These are phyloP conservation scores for Lithophane leautieri DNA, from an alignment of 2,888 invertebrate genomes.

Conservation along the genomic window DNA sequence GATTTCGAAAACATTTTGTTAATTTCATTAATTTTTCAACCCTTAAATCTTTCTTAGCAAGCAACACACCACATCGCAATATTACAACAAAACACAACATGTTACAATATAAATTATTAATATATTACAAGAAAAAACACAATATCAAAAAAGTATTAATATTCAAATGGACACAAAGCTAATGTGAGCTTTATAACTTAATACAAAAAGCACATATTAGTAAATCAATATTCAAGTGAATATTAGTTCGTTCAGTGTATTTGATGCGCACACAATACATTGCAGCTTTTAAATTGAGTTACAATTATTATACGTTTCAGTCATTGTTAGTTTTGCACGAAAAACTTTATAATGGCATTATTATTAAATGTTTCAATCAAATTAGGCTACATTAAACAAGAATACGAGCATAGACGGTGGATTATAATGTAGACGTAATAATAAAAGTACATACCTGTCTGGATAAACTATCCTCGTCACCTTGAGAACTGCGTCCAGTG, in stretches of 20 bases:
- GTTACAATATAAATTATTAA: slow-evolving; percentile 27
- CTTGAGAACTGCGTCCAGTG: slow-evolving; percentile 87
- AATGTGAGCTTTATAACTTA: slow-evolving; percentile 42
- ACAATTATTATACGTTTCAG: slow-evolving; percentile 3
- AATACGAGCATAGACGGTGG: not conserved
- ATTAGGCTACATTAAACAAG: not conserved
- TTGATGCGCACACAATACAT: slow-evolving; percentile 12
- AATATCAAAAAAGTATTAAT: slow-evolving; percentile 9
- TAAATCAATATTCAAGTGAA: slow-evolving; percentile 26
- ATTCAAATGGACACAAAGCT: slow-evolving; percentile 26
- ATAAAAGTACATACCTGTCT: slow-evolving; percentile 82
- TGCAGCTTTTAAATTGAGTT: slow-evolving; percentile 12
- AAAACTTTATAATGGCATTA: not conserved
- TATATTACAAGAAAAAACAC: not conserved
- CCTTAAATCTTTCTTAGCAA: slow-evolving; percentile 29
- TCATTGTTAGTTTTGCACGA: slow-evolving; percentile 20
- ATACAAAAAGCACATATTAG: slow-evolving; percentile 45
- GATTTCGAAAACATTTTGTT: not conserved
- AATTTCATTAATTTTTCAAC: not conserved
- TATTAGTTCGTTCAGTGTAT: slow-evolving; percentile 44
- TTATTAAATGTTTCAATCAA: not conserved
- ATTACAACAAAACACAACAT: slow-evolving; percentile 48
- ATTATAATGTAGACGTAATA: slow-evolving; percentile 1
- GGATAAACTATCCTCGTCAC: slow-evolving; percentile 91
- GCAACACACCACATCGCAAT: slow-evolving; percentile 41